Evolutionary conservation across 2,797 vertebrate species (phyloP), one percentile per base, ranked within the genome.

Genomic region (Gobionotothen gibberifrons): DNA sequence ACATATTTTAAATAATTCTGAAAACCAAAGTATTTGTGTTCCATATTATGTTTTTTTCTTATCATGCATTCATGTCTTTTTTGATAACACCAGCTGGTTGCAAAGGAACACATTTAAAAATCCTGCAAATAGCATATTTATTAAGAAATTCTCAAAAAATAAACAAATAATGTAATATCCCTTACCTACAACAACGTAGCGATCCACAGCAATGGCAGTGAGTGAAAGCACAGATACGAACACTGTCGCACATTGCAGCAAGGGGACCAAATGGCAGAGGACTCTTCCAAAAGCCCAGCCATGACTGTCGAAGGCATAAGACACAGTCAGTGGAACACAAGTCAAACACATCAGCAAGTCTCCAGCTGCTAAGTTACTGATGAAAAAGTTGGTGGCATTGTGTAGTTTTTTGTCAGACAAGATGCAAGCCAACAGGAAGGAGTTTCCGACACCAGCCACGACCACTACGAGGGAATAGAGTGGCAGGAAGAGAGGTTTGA

Each of bases 341-440:
- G 92, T 94, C 79, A 96, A 83, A 62, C 94, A 95, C 95, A 96
- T 95, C 71, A 96, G 90, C 75, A 96, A 89, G 86, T 96, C 95
- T 4, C 93, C 92, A 1, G 92, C 92, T 0, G 95, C 94, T 29
- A 96, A 86, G 85, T 96, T 96, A n/a, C 94, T 95, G 1, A 96
- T 93, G 86, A 96, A 96, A 84, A 95, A 86, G 85, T 96, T 95
- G 72, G 95, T 95, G 78, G 94, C 93, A 13, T 95, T 96, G 89
- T 95, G 95, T 12, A 95, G 94, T 72, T 95, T 95, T 85, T 94
- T 94, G 85, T 95, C 93, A 0, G 77, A 70, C 44, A 93, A 52
- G 56, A 96, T 95, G 80, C 94, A 95, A 53, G 90, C 92, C 60
- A 95, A 74, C 57, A 96, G 84, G 85, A 95, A 93, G 40, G 88